Evolutionary conservation across 2,113 vertebrate genomes (phyloP).

Genomic region (Sarotherodon lohbergeri): DNA sequence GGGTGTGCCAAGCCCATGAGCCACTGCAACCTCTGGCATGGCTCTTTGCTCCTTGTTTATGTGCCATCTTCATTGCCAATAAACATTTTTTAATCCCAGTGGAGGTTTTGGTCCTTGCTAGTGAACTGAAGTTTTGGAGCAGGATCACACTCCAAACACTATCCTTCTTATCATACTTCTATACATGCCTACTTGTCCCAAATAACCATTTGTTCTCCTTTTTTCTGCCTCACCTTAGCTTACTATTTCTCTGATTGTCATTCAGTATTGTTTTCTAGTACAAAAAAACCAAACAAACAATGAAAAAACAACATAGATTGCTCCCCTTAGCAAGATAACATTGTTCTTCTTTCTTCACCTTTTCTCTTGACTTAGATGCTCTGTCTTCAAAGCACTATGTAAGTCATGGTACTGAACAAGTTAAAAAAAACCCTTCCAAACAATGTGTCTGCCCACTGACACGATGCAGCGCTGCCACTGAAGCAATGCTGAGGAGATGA

Average conservation of each 20-base stretch:
- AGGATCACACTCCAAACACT: not conserved
- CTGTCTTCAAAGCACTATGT: not conserved
- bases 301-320: not conserved
- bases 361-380: not conserved
- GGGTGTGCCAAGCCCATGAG: not conserved
- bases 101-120: not conserved
- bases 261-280: not conserved
- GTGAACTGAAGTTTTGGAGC: not conserved
- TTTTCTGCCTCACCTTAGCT: not conserved
- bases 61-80: not conserved
- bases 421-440: slow-evolving; percentile 5
- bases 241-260: not conserved
- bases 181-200: not conserved
- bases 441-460: slow-evolving; percentile 18
- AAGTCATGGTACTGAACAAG: slow-evolving; percentile 7
- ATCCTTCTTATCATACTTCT: not conserved
- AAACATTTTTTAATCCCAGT: not conserved
- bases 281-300: not conserved
- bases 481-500: slow-evolving; percentile 23
- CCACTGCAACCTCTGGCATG: not conserved
- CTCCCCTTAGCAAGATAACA: not conserved
- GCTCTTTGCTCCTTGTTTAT: not conserved
- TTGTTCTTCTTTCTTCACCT: not conserved
- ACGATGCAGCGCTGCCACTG: not conserved
- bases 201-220: not conserved